Evolutionary conservation across 2,888 invertebrate genomes (phyloP).

Genomic region (Microplitis deprimator): DNA sequence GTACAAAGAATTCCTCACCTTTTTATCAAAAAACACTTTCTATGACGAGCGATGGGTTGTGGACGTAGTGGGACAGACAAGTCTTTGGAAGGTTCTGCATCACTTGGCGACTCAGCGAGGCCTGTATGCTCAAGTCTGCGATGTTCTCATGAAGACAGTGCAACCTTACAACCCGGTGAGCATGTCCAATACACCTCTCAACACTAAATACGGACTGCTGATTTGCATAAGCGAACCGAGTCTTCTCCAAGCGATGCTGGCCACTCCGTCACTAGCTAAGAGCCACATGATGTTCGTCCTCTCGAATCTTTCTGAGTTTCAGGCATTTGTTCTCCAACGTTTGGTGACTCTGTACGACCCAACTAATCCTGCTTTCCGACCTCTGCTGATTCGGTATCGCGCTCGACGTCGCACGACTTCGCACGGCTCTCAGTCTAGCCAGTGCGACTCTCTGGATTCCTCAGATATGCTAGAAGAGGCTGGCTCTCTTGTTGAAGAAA

Average conservation of each 20-base stretch:
- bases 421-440: slow-evolving; percentile 72
- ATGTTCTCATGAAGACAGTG: slow-evolving; percentile 73
- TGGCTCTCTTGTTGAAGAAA: slow-evolving; percentile 68
- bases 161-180: slow-evolving; percentile 54
- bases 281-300: slow-evolving; percentile 73
- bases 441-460: slow-evolving; percentile 72
- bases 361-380: slow-evolving; percentile 74
- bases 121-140: slow-evolving; percentile 74
- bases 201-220: slow-evolving; percentile 71
- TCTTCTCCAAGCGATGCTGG: slow-evolving; percentile 71
- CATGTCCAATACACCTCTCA: slow-evolving; percentile 54
- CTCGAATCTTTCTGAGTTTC: slow-evolving; percentile 73
- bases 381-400: slow-evolving; percentile 70
- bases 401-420: slow-evolving; percentile 66
- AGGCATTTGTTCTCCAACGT: slow-evolving; percentile 72
- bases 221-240: slow-evolving; percentile 71
- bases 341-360: slow-evolving; percentile 77
- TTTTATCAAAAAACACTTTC: slow-evolving; percentile 76
- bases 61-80: slow-evolving; percentile 77
- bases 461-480: slow-evolving; percentile 66
- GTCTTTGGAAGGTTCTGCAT: slow-evolving; percentile 76
- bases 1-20: slow-evolving; percentile 74
- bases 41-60: slow-evolving; percentile 79
- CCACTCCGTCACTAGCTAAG: slow-evolving; percentile 70
- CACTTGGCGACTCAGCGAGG: slow-evolving; percentile 74